Conservation (phyloP, 2,888 invertebrate genomes). For the Lasiommata megera region DNA sequence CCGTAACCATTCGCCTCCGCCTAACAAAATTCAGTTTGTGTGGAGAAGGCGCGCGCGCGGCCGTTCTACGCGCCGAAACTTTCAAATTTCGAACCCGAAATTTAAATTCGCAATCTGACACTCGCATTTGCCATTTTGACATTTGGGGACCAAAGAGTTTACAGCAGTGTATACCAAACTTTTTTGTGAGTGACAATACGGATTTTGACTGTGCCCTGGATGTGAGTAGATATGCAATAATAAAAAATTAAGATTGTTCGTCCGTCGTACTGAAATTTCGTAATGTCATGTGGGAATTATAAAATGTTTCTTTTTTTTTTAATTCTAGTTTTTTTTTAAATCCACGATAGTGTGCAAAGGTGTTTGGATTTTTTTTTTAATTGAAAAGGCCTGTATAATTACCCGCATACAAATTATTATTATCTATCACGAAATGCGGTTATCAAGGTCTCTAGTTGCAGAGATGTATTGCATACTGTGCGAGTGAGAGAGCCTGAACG, state of each 20-base stretch:
- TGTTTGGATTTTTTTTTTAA: conserved; percentile 39
- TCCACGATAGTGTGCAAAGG: conserved; percentile 6
- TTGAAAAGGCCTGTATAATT: conserved; percentile 59
- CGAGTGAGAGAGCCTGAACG: conserved; percentile 56
- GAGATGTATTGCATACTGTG: conserved; percentile 77
- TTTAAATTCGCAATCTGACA: conserved; percentile 36
- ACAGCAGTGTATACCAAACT: conserved; percentile 41
- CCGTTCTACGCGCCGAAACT: conserved; percentile 68
- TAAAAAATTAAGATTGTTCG: conserved; percentile 63
- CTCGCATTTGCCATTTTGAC: conserved; percentile 15
- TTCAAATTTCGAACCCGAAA: conserved; percentile 60
- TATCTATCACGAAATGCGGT: conserved; percentile 80
- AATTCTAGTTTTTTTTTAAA: conserved; percentile 13
- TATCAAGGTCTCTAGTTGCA: conserved; percentile 78
- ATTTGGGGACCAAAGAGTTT: conserved; percentile 41
- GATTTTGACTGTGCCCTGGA: conserved; percentile 72
- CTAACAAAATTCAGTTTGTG: conserved; percentile 76
- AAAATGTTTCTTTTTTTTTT: conserved; percentile 15
- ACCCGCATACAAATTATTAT: conserved; percentile 78
- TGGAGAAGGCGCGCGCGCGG: conserved; percentile 74
- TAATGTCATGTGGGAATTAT: conserved; percentile 22
- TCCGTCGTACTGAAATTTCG: conserved; percentile 55
- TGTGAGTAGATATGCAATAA: conserved; percentile 63
- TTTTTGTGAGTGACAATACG: conserved; percentile 39
- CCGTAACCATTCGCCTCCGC: conserved; percentile 63